Conservation (phyloP, 2,888 invertebrate genomes). For the Metalampra italica region DNA sequence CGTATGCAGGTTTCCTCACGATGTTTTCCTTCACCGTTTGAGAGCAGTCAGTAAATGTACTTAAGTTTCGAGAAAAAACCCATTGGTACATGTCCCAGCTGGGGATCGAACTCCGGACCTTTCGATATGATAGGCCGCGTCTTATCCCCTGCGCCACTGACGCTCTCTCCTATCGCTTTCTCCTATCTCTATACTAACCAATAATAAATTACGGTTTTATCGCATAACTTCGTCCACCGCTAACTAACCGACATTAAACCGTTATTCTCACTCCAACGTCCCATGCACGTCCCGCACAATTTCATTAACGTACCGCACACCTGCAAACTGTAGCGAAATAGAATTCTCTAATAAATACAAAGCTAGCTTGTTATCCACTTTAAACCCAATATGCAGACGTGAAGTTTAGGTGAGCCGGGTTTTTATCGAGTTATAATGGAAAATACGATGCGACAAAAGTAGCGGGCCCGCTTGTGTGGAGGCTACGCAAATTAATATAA, state of each 20-base stretch:
- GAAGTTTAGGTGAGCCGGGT: constrained; percentile 28
- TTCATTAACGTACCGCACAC: constrained; percentile 2
- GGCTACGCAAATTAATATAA: too few relatives aligned
- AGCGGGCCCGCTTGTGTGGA: too few relatives aligned
- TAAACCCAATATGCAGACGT: constrained; percentile 24
- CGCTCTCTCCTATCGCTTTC: too few relatives aligned
- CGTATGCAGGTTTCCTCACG: too few relatives aligned
- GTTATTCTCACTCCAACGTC: background rate
- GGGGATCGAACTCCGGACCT: too few relatives aligned
- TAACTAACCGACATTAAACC: background rate
- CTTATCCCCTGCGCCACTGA: too few relatives aligned
- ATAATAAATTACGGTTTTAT: background rate
- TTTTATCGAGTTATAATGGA: constrained; percentile 27
- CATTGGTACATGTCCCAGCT: too few relatives aligned
- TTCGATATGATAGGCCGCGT: too few relatives aligned
- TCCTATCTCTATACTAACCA: background rate
- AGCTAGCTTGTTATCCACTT: constrained; percentile 32
- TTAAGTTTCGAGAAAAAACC: too few relatives aligned
- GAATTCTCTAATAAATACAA: constrained; percentile 20
- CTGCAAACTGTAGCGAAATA: constrained; percentile 6
- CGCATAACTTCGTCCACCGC: background rate
- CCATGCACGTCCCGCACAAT: constrained; percentile 6
- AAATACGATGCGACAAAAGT: constrained; percentile 8
- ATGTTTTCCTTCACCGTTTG: too few relatives aligned
- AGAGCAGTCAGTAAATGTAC: too few relatives aligned